A percentile compares a stretch with the other conserved stretches of the same genome.
Evolutionary conservation across 2,113 vertebrate species (phyloP).

Genomic region (Rhinichthys klamathensis): DNA sequence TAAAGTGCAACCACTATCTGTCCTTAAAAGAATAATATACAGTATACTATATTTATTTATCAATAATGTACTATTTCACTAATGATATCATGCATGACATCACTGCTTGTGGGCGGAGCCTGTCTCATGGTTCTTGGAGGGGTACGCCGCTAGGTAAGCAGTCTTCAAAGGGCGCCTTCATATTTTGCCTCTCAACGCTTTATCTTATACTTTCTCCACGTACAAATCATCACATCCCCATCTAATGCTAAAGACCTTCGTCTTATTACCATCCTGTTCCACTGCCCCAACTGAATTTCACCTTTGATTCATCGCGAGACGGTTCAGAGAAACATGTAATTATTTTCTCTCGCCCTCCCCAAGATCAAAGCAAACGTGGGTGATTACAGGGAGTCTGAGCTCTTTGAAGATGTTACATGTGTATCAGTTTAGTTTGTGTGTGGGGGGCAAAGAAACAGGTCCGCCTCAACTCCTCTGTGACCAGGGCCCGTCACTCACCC

Average conservation of each 20-base stretch:
- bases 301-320: constrained; percentile 73
- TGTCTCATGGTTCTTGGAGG: not conserved
- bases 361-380: constrained; percentile 75
- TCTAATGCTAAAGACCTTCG: constrained; percentile 52
- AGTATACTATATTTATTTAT: not conserved
- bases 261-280: constrained; percentile 69
- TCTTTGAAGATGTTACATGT: constrained; percentile 72
- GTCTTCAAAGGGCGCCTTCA: constrained; percentile 5
- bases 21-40: too few relatives aligned
- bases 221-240: constrained; percentile 33
- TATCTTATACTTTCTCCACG: constrained; percentile 67
- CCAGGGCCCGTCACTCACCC: constrained; percentile 35
- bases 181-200: constrained; percentile 42
- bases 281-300: constrained; percentile 64
- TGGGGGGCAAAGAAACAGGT: constrained; percentile 9
- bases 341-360: constrained; percentile 73
- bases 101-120: not conserved
- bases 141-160: not conserved
- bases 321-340: constrained; percentile 73
- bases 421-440: constrained; percentile 65
- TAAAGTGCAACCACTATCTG: too few relatives aligned
- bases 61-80: not conserved
- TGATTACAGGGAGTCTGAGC: constrained; percentile 74
- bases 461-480: constrained; percentile 28
- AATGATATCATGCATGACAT: not conserved